A percentile compares a stretch with the other conserved stretches of the same genome.
Evolutionary conservation across 2,797 vertebrate species (phyloP).

Genomic region (Enteromius treurensis): DNA sequence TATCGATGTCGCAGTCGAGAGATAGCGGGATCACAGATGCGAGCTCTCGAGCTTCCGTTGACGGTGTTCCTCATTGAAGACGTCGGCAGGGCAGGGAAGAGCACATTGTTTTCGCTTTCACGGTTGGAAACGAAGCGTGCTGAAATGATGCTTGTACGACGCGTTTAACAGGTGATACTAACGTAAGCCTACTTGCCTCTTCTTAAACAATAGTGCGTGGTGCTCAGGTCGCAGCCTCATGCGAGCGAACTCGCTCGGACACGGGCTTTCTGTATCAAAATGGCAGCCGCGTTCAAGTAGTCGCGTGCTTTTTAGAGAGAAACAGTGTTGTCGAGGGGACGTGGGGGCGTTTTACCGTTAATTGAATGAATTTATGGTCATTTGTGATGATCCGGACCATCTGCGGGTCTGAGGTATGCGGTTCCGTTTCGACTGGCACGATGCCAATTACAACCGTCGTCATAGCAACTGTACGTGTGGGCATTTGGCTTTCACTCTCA

Average conservation of each 20-base stretch:
- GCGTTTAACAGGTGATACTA: neutral
- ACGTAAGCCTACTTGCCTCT: neutral
- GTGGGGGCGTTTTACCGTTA: neutral
- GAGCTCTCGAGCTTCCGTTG: conserved; percentile 30
- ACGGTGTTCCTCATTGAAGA: conserved; percentile 21
- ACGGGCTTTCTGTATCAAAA: conserved; percentile 55
- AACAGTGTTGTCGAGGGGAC: neutral
- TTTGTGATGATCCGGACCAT: neutral
- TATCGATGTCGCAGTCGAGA: neutral
- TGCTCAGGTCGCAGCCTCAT: conserved; percentile 16
- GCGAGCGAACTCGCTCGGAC: conserved; percentile 44
- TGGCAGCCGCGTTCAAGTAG: conserved; percentile 58
- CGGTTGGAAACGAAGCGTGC: neutral
- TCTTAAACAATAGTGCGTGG: conserved; percentile 41
- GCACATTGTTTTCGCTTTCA: neutral
- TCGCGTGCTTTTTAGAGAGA: conserved; percentile 24
- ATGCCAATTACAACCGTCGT: conserved; percentile 54
- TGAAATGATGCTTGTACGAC: neutral
- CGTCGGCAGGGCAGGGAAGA: neutral
- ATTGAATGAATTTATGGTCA: neutral
- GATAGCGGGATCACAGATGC: conserved; percentile 9
- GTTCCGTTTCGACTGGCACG: conserved; percentile 48
- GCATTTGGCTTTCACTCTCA: conserved; percentile 31
- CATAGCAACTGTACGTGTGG: conserved; percentile 60
- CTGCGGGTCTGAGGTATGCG: conserved; percentile 14